Conservation (phyloP, 1,140 invertebrate species). For the Aradophagus sp. region DNA sequence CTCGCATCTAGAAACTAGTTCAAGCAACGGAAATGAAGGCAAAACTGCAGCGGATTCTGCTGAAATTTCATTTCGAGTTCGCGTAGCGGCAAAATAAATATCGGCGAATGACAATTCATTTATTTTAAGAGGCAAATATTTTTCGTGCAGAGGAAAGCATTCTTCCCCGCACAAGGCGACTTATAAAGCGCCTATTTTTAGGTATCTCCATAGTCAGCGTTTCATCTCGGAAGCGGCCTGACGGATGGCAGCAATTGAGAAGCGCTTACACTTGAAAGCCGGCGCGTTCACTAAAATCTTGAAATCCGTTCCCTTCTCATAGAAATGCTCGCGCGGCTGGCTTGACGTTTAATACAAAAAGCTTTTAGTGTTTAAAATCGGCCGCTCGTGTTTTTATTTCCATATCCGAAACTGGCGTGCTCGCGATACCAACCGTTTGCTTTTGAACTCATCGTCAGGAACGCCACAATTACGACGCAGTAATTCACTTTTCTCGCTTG, state of each 20-base stretch:
- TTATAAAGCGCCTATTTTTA: constrained; percentile 49
- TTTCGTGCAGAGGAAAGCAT: constrained; percentile 36
- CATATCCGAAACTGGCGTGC: constrained; percentile 10
- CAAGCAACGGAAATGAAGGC: too few species aligned
- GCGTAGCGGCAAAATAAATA: constrained; percentile 9
- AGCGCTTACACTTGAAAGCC: too few species aligned
- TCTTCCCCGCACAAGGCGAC: constrained; percentile 41
- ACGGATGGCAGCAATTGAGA: constrained; percentile 63
- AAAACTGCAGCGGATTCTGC: too few species aligned
- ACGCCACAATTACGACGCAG: constrained; percentile 51
- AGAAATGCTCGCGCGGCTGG: too few species aligned
- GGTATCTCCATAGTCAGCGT: constrained; percentile 27
- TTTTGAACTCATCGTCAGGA: constrained; percentile 52
- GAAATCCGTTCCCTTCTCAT: too few species aligned
- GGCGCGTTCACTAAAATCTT: too few species aligned
- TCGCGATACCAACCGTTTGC: constrained; percentile 38
- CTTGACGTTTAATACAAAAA: too few species aligned
- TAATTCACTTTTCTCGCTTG: constrained; percentile 52
- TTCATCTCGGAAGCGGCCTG: constrained; percentile 59
- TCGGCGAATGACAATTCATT: constrained; percentile 1
- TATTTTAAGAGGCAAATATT: constrained; percentile 35
- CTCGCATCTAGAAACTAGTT: too few species aligned
- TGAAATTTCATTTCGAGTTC: neutral
- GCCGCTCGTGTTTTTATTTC: constrained; percentile 49
- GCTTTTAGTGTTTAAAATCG: constrained; percentile 53